phyloP scores from a whole-genome alignment of 2,797 vertebrate species.

The Argyrosomus regius region DNA sequence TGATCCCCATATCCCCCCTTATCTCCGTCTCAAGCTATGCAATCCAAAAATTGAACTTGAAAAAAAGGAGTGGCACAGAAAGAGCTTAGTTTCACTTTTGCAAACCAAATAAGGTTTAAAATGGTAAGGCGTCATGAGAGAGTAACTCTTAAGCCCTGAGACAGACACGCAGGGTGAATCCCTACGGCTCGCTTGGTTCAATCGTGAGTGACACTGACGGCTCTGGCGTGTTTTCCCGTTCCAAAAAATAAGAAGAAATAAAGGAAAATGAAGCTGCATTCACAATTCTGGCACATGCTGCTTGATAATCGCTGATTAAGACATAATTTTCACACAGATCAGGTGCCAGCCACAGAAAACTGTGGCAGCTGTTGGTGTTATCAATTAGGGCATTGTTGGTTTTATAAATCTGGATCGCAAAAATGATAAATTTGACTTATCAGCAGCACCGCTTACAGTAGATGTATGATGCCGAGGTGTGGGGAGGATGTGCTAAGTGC shows the following conservation, averaged over 20 bases:
- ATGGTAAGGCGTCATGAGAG: conserved; percentile 83
- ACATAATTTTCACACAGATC: conserved; percentile 60
- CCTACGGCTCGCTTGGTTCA: conserved; percentile 74
- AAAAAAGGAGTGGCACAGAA: conserved; percentile 68
- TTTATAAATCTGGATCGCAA: conserved; percentile 59
- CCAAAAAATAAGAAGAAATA: conserved; percentile 37
- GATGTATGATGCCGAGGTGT: conserved; percentile 59
- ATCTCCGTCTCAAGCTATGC: conserved; percentile 83
- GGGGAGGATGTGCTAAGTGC: conserved; percentile 75
- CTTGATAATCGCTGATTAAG: conserved; percentile 76
- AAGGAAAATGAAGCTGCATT: conserved; percentile 56
- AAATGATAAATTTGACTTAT: conserved; percentile 75
- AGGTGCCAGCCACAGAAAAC: conserved; percentile 48
- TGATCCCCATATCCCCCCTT: conserved; percentile 77
- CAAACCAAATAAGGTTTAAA: conserved; percentile 89
- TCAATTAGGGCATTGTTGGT: conserved; percentile 72
- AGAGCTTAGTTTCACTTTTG: conserved; percentile 88
- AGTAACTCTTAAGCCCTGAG: conserved; percentile 82
- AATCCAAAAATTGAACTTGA: conserved; percentile 77
- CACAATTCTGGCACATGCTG: conserved; percentile 47
- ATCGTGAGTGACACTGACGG: conserved; percentile 71
- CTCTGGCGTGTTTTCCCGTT: conserved; percentile 56
- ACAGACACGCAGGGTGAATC: conserved; percentile 81
- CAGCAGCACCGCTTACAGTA: conserved; percentile 62
- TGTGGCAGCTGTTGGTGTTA: conserved; percentile 57